phyloP scores from a whole-genome alignment of 2,888 invertebrate species.

The Cheilosia pagana region DNA sequence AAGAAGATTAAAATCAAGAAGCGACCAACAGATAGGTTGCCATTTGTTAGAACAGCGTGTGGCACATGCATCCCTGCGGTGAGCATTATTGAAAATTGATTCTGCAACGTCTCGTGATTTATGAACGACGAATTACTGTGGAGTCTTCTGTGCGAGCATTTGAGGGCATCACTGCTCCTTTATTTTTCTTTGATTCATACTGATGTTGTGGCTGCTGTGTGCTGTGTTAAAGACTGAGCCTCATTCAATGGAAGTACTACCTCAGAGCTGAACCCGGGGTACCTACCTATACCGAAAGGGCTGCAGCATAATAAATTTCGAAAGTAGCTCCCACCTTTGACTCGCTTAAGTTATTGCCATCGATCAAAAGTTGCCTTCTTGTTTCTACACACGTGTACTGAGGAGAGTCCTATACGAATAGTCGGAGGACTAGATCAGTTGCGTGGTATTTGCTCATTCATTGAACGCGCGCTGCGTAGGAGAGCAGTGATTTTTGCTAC shows the following conservation, averaged over 20 bases:
- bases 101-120: constrained; percentile 76
- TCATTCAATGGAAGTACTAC: constrained; percentile 44
- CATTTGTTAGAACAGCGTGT: constrained; percentile 78
- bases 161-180: constrained; percentile 35
- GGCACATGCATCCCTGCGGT: constrained; percentile 76
- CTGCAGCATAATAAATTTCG: constrained; percentile 65
- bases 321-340: constrained; percentile 74
- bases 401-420: constrained; percentile 36
- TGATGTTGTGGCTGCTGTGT: constrained; percentile 63
- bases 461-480: not conserved
- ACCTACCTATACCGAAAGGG: constrained; percentile 8
- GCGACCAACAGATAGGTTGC: constrained; percentile 76
- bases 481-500: constrained; percentile 28
- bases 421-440: constrained; percentile 2
- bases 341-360: constrained; percentile 66
- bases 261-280: not conserved
- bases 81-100: constrained; percentile 78
- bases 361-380: constrained; percentile 52
- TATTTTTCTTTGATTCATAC: constrained; percentile 43
- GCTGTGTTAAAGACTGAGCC: constrained; percentile 29
- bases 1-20: constrained; percentile 77
- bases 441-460: constrained; percentile 40
- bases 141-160: constrained; percentile 49
- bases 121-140: constrained; percentile 73
- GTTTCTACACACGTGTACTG: not conserved